Percentiles rank a stretch among this genome's conserved stretches.
Conservation (phyloP, 2,797 vertebrate species). For the Crypturellus tataupa region DNA sequence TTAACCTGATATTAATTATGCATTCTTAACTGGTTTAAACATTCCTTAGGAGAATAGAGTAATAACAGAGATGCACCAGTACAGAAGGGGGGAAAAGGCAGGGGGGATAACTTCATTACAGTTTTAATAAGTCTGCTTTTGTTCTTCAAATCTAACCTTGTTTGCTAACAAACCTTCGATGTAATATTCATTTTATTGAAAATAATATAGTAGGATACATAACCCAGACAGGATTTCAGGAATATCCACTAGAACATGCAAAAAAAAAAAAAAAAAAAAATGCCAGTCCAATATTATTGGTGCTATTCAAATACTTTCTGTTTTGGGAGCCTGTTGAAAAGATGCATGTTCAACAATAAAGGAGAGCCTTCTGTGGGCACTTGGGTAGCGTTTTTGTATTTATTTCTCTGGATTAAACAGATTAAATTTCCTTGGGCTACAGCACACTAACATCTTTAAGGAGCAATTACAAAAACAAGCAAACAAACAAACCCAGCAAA, state of each 20-base stretch:
- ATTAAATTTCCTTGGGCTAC: background rate
- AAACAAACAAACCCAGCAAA: too few species aligned
- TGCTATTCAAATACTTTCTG: background rate
- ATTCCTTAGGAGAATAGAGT: background rate
- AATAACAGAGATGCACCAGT: background rate
- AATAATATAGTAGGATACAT: background rate
- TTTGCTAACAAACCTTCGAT: background rate
- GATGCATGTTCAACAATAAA: background rate
- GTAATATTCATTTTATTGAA: rapidly evolving
- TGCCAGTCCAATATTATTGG: background rate
- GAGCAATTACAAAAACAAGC: background rate
- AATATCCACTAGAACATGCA: background rate
- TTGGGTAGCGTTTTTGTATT: background rate
- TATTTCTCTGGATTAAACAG: background rate
- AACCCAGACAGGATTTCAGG: background rate
- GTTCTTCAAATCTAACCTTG: background rate
- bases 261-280: background rate
- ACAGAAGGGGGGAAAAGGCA: background rate
- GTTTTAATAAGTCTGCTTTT: background rate
- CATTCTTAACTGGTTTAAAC: too few species aligned
- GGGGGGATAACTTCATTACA: background rate
- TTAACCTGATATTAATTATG: background rate
- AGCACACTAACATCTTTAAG: background rate
- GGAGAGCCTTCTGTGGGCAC: background rate
- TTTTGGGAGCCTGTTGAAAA: background rate